Percentiles rank a stretch among this genome's conserved stretches.
Evolutionary conservation across 2,797 vertebrate genomes (phyloP).

Genomic region (Cephalopachus bancanus): DNA sequence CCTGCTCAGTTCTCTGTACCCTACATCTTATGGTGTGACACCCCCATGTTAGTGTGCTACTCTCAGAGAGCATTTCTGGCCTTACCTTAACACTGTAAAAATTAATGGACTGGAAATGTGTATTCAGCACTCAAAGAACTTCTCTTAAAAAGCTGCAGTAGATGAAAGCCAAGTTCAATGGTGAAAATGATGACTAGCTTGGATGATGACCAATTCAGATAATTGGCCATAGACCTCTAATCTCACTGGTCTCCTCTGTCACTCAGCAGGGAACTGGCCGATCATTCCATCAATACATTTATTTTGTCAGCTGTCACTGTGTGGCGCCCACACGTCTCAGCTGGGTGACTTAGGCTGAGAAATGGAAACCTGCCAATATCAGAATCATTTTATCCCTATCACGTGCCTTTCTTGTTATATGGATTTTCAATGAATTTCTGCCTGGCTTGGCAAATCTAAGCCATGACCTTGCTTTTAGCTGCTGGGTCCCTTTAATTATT

Average conservation of each 20-base stretch:
- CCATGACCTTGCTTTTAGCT: constrained; percentile 75
- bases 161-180: constrained; percentile 13
- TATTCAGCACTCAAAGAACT: constrained; percentile 51
- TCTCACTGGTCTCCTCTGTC: constrained; percentile 39
- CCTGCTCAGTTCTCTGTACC: background rate
- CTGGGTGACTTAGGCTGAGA: constrained; percentile 62
- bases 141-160: constrained; percentile 34
- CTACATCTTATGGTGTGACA: fast-evolving
- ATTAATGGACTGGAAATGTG: constrained; percentile 43
- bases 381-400: constrained; percentile 66
- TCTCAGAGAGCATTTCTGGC: background rate
- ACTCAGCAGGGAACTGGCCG: constrained; percentile 32
- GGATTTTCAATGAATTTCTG: constrained; percentile 78
- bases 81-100: constrained; percentile 48
- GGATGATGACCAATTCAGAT: constrained; percentile 74
- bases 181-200: constrained; percentile 65
- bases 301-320: constrained; percentile 79
- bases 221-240: constrained; percentile 71
- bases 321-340: constrained; percentile 69
- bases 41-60: background rate
- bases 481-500: constrained; percentile 73
- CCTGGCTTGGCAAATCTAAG: constrained; percentile 75
- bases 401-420: constrained; percentile 64
- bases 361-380: constrained; percentile 77
- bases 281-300: constrained; percentile 76